Conservation (phyloP, 2,797 vertebrate genomes). For the Rhinichthys osculus region DNA sequence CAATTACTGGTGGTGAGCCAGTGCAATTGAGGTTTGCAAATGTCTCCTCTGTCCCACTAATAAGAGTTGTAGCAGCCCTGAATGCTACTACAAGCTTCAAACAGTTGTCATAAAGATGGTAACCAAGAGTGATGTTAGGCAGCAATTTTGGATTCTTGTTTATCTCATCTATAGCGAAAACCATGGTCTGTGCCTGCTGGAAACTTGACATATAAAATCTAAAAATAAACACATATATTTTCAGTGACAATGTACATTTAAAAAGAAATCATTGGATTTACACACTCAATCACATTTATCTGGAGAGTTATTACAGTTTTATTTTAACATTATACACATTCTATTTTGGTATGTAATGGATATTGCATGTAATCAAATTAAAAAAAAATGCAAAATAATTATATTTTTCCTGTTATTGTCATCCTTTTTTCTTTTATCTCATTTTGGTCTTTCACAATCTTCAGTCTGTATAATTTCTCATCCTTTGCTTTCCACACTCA, state of each 20-base stretch:
- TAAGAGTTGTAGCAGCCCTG: slow-evolving; percentile 52
- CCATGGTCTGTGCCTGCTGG: slow-evolving; percentile 56
- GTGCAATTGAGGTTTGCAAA: slow-evolving; percentile 30
- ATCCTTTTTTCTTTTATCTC: neutral
- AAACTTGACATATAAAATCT: slow-evolving; percentile 53
- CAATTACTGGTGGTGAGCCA: slow-evolving; percentile 52
- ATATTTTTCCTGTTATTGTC: neutral
- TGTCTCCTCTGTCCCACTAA: slow-evolving; percentile 37
- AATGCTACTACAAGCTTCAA: slow-evolving; percentile 53
- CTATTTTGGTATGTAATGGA: neutral
- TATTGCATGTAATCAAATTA: neutral
- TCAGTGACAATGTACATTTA: neutral
- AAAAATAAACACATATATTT: neutral
- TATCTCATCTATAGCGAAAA: slow-evolving; percentile 59
- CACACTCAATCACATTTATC: neutral
- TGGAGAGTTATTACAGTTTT: neutral
- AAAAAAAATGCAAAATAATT: no score
- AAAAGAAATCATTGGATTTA: neutral
- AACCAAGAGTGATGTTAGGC: slow-evolving; percentile 56
- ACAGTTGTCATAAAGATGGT: slow-evolving; percentile 60
- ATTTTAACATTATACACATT: neutral
- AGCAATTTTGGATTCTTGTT: slow-evolving; percentile 56
- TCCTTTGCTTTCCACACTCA: slow-evolving; percentile 2
- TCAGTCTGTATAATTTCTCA: neutral
- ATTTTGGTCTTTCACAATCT: neutral